Percentiles rank a stretch among this genome's conserved stretches.
Evolutionary conservation across 30 jellyfish, hydroid and myxozoan genomes (phyloP).

Genomic region (Chrysaora quinquecirrha): DNA sequence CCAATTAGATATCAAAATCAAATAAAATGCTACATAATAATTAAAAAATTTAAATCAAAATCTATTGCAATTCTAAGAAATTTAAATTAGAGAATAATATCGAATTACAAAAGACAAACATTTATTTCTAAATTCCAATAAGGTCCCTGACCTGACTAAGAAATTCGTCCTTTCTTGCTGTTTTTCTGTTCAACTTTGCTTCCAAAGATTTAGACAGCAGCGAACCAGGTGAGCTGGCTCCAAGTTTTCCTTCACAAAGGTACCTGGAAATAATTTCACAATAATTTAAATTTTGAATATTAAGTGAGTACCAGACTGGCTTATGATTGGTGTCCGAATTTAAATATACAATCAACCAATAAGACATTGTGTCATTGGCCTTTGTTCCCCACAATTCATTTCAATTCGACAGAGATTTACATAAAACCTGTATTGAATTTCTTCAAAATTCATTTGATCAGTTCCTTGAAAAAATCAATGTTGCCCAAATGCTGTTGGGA

Average conservation of each 20-base stretch:
- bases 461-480: too few relatives aligned
- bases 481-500: too few relatives aligned
- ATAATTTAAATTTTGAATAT: background rate
- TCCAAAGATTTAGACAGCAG: conserved; percentile 57
- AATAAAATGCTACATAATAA: too few relatives aligned
- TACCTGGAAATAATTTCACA: conserved; percentile 8
- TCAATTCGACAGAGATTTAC: too few relatives aligned
- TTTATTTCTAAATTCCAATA: conserved; percentile 38
- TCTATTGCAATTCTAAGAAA: too few relatives aligned
- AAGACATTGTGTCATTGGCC: too few relatives aligned
- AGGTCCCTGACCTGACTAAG: conserved; percentile 68
- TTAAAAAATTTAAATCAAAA: too few relatives aligned
- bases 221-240: conserved; percentile 56
- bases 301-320: background rate
- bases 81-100: too few relatives aligned
- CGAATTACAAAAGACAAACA: too few relatives aligned
- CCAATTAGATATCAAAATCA: too few relatives aligned
- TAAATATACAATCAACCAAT: background rate
- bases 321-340: background rate
- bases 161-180: conserved; percentile 53
- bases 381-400: too few relatives aligned
- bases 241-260: conserved; percentile 56
- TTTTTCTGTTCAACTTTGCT: conserved; percentile 62
- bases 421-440: background rate
- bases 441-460: too few relatives aligned